Evolutionary conservation across 2,113 vertebrate genomes (phyloP), one percentile per base, ranked within the genome.

Genomic region (Phyllopteryx taeniolatus): DNA sequence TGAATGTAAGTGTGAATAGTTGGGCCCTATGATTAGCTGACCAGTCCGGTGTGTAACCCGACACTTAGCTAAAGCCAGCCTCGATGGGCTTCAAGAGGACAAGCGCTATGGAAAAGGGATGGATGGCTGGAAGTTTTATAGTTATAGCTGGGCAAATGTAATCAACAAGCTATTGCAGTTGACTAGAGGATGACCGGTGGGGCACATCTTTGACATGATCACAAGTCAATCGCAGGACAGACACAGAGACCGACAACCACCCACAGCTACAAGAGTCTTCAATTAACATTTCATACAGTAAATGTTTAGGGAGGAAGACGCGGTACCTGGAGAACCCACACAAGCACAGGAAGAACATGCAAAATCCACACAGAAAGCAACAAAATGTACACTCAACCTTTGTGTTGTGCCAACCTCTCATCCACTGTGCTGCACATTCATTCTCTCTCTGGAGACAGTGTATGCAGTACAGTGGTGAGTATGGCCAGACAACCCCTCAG

Each of bases 381-480:
- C 1, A 47, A 53, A 19, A 53, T 39, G 1, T 17, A n/a, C 19
- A 5, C 51, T 3, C 51, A 54, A 53, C 49, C 6, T 53, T 53
- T 1, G 49, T 8, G 49, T 20, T 20, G 15, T 0, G 8, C 5
- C 49, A 49, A 20, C 17, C 49, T 39, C 35, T 20, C 49, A 53
- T 19, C 49, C 17, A 20, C 17, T 53, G 14, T 15, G 57, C 13
- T 33, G 59, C 15, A 44, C 12, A 65, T 46, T 65, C 43, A 65
- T 46, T 22, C 42, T 8, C 22, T 27, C 17, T 87, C 81, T 43
- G 76, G 69, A 57, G 72, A 78, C 63, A 90, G 73, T 1, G 91
- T 88, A 75, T 87, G 83, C 64, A 99, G 70, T 15, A 94, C 93
- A 0, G 90, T 91, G 54, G 85, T 87, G 12, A 99, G 79, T 1